phyloP scores from a whole-genome alignment of 2,888 invertebrate genomes.

The Caenorhabditis zanzibari region DNA sequence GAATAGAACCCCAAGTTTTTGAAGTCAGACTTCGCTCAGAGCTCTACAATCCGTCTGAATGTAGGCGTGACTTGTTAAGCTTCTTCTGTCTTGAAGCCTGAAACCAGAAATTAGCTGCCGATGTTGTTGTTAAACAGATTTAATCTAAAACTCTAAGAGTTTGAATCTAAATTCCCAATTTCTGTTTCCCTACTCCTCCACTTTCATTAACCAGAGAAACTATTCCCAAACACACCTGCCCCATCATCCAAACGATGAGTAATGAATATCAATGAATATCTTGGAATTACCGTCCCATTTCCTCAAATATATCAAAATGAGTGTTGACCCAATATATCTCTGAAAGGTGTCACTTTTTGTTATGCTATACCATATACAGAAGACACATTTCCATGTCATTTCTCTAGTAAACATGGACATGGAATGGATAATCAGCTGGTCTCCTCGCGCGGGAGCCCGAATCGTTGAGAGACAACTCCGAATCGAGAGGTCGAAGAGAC shows the following conservation, averaged over 20 bases:
- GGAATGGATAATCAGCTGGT: constrained; percentile 61
- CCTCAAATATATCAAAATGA: constrained; percentile 30
- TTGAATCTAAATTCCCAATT: no score
- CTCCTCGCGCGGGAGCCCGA: constrained; percentile 30
- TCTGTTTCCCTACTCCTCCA: not conserved
- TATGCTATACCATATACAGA: constrained; percentile 40
- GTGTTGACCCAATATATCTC: constrained; percentile 41
- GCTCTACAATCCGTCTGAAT: no score
- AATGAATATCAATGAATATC: constrained; percentile 7
- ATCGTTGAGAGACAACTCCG: not conserved
- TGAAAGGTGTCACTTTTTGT: constrained; percentile 48
- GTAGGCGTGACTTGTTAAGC: no score
- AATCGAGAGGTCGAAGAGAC: constrained; percentile 17
- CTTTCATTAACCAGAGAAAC: not conserved
- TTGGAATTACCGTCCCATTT: constrained; percentile 12
- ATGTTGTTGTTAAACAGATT: no score
- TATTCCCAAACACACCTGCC: not conserved
- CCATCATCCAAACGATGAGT: constrained; percentile 6
- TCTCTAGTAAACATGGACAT: constrained; percentile 44
- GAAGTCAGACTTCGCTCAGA: no score
- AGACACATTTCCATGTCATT: constrained; percentile 43
- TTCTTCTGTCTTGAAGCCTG: no score
- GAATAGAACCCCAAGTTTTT: no score
- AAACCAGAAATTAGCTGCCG: no score
- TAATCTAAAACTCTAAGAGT: no score